Base-by-base conservation (phyloP, 2,888 invertebrate species). In the Cetonia aurata region DNA sequence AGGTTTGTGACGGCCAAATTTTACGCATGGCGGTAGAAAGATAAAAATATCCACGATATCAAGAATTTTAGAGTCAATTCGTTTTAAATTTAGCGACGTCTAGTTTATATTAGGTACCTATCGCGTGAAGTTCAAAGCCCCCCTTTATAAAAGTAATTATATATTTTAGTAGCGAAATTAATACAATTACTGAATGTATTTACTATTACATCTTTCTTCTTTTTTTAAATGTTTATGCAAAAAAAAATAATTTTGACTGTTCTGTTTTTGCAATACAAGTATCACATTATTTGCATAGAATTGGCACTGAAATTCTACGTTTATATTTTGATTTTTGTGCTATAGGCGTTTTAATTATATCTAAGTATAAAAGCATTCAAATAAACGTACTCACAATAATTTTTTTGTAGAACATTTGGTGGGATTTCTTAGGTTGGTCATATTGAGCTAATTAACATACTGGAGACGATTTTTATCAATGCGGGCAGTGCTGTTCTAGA, bases 51-150 rank as follows among this genome's bases (percentile, higher is more conserved):
- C 37, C 41, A 17, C 15, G 37, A 37, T 56, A 41, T 37, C 56
- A 8, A 37, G 44, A 59, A 59, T 44, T 44, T 44, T 59, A 44
- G 44, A 19, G 59, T 42, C 25, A 59, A 59, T 44, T 59, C 44
- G 59, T 59, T 19, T 59, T 59, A 44, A 44, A 59, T 59, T 59
- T 59, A 44, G 44, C 42, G 59, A 44, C 44, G n/a, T 19, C n/a
- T 3, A 0, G 59, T 59, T 59, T 59, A 59, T 46, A 25, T 59
- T 59, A 59, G 41, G 15, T 59, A 25, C 25, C 25, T 25, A 25
- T 25, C 25, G 25, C 25, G 17, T 44, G 44, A 19, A 59, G 59
- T 59, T 59, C 59, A 59, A 59, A 59, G 59, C 46, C 59, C 59
- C 59, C n/a, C n/a, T 33, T 31, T 33, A 46, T 46, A 15, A 46